Conservation (phyloP, 2,113 vertebrate species). For the Puffinus mauretanicus region DNA sequence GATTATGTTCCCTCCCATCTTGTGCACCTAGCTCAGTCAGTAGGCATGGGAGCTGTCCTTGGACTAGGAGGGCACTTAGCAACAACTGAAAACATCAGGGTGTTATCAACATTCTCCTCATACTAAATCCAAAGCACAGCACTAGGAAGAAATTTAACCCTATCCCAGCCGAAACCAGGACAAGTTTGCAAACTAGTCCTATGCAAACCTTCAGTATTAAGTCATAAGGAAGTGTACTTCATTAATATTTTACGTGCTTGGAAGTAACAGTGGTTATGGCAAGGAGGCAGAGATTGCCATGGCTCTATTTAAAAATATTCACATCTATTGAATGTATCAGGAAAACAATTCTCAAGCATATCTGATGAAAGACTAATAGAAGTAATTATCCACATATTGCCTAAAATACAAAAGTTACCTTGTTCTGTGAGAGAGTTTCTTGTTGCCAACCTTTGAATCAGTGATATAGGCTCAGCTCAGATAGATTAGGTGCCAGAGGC, state of each 20-base stretch:
- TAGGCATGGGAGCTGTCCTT: too few relatives aligned
- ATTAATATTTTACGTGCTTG: background rate
- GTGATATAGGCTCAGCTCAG: background rate
- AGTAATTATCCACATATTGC: background rate
- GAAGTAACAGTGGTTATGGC: background rate
- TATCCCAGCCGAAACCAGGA: too few relatives aligned
- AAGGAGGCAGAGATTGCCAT: background rate
- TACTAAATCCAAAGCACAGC: too few relatives aligned
- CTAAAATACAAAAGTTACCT: background rate
- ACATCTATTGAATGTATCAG: background rate
- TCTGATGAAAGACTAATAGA: background rate
- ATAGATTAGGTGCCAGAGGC: background rate
- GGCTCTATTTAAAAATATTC: background rate
- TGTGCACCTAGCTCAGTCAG: too few relatives aligned
- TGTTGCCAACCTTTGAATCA: background rate
- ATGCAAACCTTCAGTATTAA: background rate
- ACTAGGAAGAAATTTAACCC: too few relatives aligned
- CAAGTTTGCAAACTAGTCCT: background rate
- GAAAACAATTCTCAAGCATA: background rate
- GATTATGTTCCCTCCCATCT: too few relatives aligned
- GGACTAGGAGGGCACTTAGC: too few relatives aligned
- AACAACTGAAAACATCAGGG: too few relatives aligned
- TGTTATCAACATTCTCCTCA: too few relatives aligned
- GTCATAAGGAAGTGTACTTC: background rate
- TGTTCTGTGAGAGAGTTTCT: background rate